phyloP scores from a whole-genome alignment of 1,140 invertebrate genomes.

The Bombus polaris region DNA sequence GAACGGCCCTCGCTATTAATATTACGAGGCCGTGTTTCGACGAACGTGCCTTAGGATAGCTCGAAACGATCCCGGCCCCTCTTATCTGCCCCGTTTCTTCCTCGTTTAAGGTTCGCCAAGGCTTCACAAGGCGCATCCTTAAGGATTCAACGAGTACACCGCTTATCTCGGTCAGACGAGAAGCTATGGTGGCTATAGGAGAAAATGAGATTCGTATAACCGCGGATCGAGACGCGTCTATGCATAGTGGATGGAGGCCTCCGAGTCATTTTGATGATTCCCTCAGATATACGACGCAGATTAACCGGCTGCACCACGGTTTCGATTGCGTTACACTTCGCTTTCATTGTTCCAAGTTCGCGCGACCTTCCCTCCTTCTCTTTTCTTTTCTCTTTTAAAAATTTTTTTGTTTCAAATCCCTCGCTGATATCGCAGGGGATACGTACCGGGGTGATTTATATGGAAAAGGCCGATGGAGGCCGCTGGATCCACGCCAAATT shows the following conservation, averaged over 20 bases:
- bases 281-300: constrained; percentile 34
- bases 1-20: constrained; percentile 53
- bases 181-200: constrained; percentile 64
- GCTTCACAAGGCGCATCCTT: constrained; percentile 55
- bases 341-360: background rate
- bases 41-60: constrained; percentile 62
- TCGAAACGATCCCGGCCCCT: constrained; percentile 52
- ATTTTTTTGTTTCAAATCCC: constrained; percentile 14
- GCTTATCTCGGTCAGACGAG: constrained; percentile 64
- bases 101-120: constrained; percentile 30
- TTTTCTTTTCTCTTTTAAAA: background rate
- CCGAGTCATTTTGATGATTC: constrained; percentile 52
- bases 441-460: constrained; percentile 30
- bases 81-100: constrained; percentile 41
- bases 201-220: constrained; percentile 70
- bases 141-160: constrained; percentile 64
- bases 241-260: constrained; percentile 47
- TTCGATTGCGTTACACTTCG: background rate
- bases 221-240: constrained; percentile 49
- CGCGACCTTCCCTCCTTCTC: background rate
- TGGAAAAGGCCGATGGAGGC: background rate
- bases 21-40: constrained; percentile 56
- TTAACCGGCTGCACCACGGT: constrained; percentile 16
- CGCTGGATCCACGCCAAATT: constrained; percentile 36
- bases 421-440: constrained; percentile 4